These are phyloP conservation scores for Polypedilum vanderplanki DNA, from an alignment of 1,140 invertebrate species.

Conservation along the genomic window DNA sequence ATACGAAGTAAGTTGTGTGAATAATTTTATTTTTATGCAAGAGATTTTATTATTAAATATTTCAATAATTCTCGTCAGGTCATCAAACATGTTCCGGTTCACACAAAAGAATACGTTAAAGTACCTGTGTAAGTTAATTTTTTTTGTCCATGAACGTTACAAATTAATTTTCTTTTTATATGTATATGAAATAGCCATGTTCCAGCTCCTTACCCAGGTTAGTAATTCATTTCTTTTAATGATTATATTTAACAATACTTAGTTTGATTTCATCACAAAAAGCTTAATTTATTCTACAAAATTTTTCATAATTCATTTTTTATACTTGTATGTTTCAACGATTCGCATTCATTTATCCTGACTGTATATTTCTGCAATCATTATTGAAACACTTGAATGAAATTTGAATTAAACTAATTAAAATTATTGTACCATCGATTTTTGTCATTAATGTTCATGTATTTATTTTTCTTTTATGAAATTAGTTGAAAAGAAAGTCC, in stretches of 20 bases:
- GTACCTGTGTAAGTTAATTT: constrained; percentile 38
- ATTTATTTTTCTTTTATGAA: constrained; percentile 44
- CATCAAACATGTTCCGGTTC: constrained; percentile 52
- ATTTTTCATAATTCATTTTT: neutral
- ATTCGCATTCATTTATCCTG: too few relatives aligned
- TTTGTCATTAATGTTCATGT: constrained; percentile 34
- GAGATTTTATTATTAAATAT: too few relatives aligned
- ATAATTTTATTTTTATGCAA: too few relatives aligned
- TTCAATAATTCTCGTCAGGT: neutral
- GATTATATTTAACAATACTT: too few relatives aligned
- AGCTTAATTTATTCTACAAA: neutral
- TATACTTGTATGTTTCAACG: too few relatives aligned
- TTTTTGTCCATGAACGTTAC: neutral
- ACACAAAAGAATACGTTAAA: constrained; percentile 60
- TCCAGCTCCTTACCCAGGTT: constrained; percentile 61
- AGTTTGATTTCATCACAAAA: too few relatives aligned
- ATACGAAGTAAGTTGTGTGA: constrained; percentile 1
- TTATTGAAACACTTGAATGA: too few relatives aligned
- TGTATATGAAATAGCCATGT: constrained; percentile 43
- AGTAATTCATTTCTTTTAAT: constrained; percentile 36
- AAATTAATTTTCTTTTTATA: neutral
- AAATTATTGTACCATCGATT: too few relatives aligned
- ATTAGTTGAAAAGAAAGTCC: constrained; percentile 59
- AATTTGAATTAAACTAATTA: too few relatives aligned
- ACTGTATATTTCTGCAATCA: neutral